phyloP scores from a whole-genome alignment of 2,888 invertebrate genomes.

The Lochmaea crataegi region DNA sequence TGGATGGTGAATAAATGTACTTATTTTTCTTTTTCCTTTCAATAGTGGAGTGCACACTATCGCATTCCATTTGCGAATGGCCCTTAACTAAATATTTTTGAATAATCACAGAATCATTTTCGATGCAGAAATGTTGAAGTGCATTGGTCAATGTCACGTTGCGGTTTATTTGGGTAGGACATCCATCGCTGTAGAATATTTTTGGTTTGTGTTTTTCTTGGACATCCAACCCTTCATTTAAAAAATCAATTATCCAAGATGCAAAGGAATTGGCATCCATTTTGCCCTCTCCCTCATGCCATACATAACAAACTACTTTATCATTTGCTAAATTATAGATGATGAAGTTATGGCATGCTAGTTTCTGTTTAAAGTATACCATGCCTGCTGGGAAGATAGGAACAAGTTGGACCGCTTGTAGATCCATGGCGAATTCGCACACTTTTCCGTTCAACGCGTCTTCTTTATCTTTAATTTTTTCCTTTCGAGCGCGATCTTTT shows the following conservation, averaged over 20 bases:
- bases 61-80: slow-evolving; percentile 15
- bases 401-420: slow-evolving; percentile 37
- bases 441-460: slow-evolving; percentile 21
- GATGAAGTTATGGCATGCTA: background rate
- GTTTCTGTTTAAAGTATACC: slow-evolving; percentile 36
- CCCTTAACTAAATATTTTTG: too few relatives aligned
- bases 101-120: background rate
- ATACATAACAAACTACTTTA: slow-evolving; percentile 1
- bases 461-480: too few relatives aligned
- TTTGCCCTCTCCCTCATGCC: background rate
- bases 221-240: background rate
- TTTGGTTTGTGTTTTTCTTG: background rate
- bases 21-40: slow-evolving; percentile 16
- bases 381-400: slow-evolving; percentile 14
- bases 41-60: slow-evolving; percentile 13
- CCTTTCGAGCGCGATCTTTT: slow-evolving; percentile 21
- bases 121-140: background rate
- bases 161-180: background rate
- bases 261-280: background rate
- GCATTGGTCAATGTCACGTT: too few relatives aligned
- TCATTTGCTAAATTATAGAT: background rate
- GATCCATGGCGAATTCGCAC: slow-evolving; percentile 35
- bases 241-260: background rate
- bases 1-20: slow-evolving; percentile 16
- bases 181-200: background rate